Base-by-base conservation (phyloP, 2,797 vertebrate genomes). In the Neosilurus hyrtlii region DNA sequence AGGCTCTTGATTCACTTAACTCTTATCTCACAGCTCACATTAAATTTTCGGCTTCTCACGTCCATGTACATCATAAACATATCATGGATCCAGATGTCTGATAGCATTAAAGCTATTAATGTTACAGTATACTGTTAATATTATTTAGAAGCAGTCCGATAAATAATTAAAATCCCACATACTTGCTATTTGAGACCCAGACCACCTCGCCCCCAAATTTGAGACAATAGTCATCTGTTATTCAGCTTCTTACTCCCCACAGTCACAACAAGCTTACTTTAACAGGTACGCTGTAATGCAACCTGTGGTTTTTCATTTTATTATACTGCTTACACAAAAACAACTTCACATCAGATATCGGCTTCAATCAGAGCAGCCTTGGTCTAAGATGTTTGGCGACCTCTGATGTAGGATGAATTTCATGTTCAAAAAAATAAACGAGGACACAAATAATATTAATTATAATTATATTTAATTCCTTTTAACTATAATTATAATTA, bases 401-500 rank as follows among this genome's bases (percentile, higher is more conserved):
- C 54, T 35, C 72, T 3, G 30, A n/a, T 9, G 2, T 12, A n/a
- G 0, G 18, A 30, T 30, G 30, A 30, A 30, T 30, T 30, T 2
- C 1, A 30, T 30, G 30, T 30, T 30, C 30, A 30, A 30, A 30
- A 30, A 37, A 67, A 37, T 6, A 37, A 67, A 35, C 9, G 0
- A 15, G 70, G 12, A 68, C 74, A 76, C 10, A 22, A 9, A 76
- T 7, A 43, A 5, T 74, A 75, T 1, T 65, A 51, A 78, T 78
- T 78, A 65, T 78, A 78, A 78, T 52, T 63, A 78, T 52, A 78
- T 65, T 78, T 78, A 78, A 52, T 78, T 2, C 12, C 0, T n/a
- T 1, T 24, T 77, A 62, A 77, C 2, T 77, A 77, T 62, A 77
- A 77, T 77, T 77, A 77, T 62, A 77, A 77, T 62, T 26, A 74